A percentile compares a stretch with the other conserved stretches of the same genome.
Evolutionary conservation across 2,113 vertebrate genomes (phyloP).

Genomic region (Notothenia coriiceps): DNA sequence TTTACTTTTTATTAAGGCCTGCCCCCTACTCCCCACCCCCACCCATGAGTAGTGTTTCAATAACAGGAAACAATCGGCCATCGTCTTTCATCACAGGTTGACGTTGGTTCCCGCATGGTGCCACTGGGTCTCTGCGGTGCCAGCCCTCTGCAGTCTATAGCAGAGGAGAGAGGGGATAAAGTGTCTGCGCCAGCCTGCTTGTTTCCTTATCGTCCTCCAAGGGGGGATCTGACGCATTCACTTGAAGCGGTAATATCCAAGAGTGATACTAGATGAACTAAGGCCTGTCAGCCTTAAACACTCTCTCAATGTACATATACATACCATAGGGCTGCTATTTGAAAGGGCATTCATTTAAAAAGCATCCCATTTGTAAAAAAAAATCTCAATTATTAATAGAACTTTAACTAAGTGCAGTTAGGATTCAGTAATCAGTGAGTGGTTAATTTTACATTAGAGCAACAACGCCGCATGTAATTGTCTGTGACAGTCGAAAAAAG

Average conservation of each 20-base stretch:
- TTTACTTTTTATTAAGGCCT: constrained; percentile 61
- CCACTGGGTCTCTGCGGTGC: constrained; percentile 77
- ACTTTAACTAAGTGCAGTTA: constrained; percentile 1
- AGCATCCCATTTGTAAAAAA: constrained; percentile 27
- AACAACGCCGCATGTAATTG: not conserved
- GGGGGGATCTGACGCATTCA: constrained; percentile 69
- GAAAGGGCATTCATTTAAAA: constrained; percentile 22
- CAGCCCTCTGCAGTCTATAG: constrained; percentile 50
- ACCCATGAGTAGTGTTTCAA: constrained; percentile 76
- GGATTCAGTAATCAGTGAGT: constrained; percentile 22
- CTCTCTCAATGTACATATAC: constrained; percentile 31
- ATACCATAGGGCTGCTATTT: constrained; percentile 18
- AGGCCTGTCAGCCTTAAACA: constrained; percentile 32
- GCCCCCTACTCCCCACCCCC: constrained; percentile 34
- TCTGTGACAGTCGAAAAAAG: constrained; percentile 6
- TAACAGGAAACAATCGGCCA: constrained; percentile 85
- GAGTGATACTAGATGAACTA: constrained; percentile 38
- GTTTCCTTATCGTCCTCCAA: constrained; percentile 79
- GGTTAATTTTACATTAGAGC: constrained; percentile 26
- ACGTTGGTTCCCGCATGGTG: constrained; percentile 76
- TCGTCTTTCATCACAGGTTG: constrained; percentile 77
- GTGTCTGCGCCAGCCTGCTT: constrained; percentile 48
- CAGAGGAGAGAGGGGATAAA: constrained; percentile 42
- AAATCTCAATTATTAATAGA: constrained; percentile 30
- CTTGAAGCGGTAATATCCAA: constrained; percentile 48